phyloP scores from a whole-genome alignment of 2,888 invertebrate species.

The Chelonus formosanus region DNA sequence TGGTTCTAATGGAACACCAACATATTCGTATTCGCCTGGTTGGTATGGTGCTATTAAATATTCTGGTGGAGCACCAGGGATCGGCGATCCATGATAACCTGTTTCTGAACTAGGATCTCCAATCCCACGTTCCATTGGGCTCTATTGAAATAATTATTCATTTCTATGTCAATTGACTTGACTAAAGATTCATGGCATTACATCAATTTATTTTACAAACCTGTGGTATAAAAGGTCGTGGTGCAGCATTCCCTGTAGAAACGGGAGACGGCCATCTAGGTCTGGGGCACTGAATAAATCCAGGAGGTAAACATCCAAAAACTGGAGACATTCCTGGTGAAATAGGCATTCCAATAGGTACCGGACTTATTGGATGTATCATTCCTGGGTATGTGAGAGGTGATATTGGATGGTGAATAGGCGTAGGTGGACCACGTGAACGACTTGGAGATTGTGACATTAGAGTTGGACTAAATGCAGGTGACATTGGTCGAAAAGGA shows the following conservation, averaged over 20 bases:
- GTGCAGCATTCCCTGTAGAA: constrained; percentile 63
- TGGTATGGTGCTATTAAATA: constrained; percentile 65
- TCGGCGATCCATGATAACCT: constrained; percentile 50
- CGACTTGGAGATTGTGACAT: constrained; percentile 47
- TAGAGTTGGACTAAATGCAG: constrained; percentile 74
- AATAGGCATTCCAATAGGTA: constrained; percentile 72
- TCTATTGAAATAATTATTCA: constrained; percentile 42
- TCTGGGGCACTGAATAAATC: constrained; percentile 72
- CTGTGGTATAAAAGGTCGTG: constrained; percentile 65
- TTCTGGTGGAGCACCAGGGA: constrained; percentile 60
- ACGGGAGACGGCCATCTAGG: constrained; percentile 73
- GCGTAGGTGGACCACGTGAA: constrained; percentile 43
- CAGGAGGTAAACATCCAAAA: constrained; percentile 63
- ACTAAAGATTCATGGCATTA: no score
- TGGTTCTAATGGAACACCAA: constrained; percentile 81
- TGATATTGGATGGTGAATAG: constrained; percentile 62
- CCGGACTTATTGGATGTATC: constrained; percentile 64
- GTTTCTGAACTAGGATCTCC: neutral
- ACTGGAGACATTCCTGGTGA: constrained; percentile 73
- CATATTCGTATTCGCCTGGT: constrained; percentile 74
- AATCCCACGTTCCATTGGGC: constrained; percentile 48
- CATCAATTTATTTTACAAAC: constrained; percentile 11
- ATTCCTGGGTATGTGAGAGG: constrained; percentile 68
- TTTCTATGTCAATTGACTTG: neutral
- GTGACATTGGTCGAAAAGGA: constrained; percentile 78